A percentile compares a stretch with the other conserved stretches of the same genome.
Evolutionary conservation across 2,888 invertebrate species (phyloP).

Genomic region (Blastobasis adustella): DNA sequence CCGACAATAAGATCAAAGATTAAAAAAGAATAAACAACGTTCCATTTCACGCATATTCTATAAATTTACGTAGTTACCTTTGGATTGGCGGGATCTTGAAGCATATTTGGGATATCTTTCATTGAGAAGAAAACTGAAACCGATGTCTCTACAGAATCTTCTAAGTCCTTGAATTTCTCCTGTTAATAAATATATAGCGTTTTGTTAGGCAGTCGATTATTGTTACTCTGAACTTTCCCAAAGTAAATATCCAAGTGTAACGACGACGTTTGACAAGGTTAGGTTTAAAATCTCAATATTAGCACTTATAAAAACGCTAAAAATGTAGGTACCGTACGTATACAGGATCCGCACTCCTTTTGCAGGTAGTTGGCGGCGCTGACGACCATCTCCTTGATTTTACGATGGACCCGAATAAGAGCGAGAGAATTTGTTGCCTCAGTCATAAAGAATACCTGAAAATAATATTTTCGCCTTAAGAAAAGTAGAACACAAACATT

Average conservation of each 20-base stretch:
- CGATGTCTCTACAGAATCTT: slow-evolving; percentile 67
- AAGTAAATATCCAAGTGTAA: too few relatives aligned
- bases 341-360: slow-evolving; percentile 46
- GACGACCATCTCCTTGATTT: slow-evolving; percentile 65
- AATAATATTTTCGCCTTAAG: background rate
- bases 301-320: too few relatives aligned
- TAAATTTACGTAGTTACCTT: slow-evolving; percentile 44
- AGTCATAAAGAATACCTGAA: slow-evolving; percentile 77
- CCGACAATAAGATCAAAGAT: background rate
- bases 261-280: too few relatives aligned
- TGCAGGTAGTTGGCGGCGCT: slow-evolving; percentile 67
- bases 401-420: slow-evolving; percentile 61
- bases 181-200: slow-evolving; percentile 28
- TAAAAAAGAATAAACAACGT: background rate
- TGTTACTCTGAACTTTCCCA: too few relatives aligned
- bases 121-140: slow-evolving; percentile 66
- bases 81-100: slow-evolving; percentile 63
- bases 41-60: slow-evolving; percentile 12
- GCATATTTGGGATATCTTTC: slow-evolving; percentile 70
- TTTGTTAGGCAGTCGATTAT: background rate
- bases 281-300: too few relatives aligned
- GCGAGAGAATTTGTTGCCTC: slow-evolving; percentile 72
- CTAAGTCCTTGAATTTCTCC: slow-evolving; percentile 65
- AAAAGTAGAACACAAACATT: too few relatives aligned
- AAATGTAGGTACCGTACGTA: slow-evolving; percentile 30